Percentiles rank a stretch among this genome's conserved stretches.
Conservation (phyloP, 1,140 invertebrate genomes). For the Orius laevigatus region DNA sequence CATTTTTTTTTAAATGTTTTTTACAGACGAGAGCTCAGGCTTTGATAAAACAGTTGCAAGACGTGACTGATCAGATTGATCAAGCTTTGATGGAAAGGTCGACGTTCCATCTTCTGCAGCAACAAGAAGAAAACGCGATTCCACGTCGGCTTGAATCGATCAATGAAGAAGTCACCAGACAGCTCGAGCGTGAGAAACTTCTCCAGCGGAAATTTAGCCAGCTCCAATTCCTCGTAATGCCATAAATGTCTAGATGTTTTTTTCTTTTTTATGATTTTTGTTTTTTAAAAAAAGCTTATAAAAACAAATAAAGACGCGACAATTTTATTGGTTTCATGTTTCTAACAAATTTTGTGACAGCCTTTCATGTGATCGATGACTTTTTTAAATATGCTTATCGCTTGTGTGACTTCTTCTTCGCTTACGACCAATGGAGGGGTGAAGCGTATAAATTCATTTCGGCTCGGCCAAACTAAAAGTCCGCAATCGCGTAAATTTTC, state of each 20-base stretch:
- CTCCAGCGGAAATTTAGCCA: constrained; percentile 67
- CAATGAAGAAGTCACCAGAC: constrained; percentile 81
- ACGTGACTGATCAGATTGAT: constrained; percentile 78
- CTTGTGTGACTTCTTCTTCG: constrained; percentile 15
- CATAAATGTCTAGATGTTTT: neutral
- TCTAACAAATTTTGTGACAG: neutral
- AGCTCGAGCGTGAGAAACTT: constrained; percentile 75
- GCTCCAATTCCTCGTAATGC: constrained; percentile 12
- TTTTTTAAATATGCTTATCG: constrained; percentile 15
- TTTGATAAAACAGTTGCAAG: constrained; percentile 78
- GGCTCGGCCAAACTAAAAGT: constrained; percentile 11
- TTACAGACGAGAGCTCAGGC: constrained; percentile 56
- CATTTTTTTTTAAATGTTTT: constrained; percentile 4
- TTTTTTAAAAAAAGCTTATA: neutral
- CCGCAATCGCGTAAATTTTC: constrained; percentile 11
- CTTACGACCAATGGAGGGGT: constrained; percentile 6
- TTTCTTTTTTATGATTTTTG: neutral
- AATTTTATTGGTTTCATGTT: neutral
- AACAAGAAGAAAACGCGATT: constrained; percentile 81
- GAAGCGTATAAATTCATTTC: constrained; percentile 11
- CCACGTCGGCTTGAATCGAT: constrained; percentile 74
- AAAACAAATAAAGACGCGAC: neutral
- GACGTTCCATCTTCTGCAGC: constrained; percentile 80
- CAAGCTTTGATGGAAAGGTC: constrained; percentile 74
- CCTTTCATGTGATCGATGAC: constrained; percentile 14